Base-by-base conservation (phyloP, 2,113 vertebrate genomes). In the Cynopterus brachyotis region DNA sequence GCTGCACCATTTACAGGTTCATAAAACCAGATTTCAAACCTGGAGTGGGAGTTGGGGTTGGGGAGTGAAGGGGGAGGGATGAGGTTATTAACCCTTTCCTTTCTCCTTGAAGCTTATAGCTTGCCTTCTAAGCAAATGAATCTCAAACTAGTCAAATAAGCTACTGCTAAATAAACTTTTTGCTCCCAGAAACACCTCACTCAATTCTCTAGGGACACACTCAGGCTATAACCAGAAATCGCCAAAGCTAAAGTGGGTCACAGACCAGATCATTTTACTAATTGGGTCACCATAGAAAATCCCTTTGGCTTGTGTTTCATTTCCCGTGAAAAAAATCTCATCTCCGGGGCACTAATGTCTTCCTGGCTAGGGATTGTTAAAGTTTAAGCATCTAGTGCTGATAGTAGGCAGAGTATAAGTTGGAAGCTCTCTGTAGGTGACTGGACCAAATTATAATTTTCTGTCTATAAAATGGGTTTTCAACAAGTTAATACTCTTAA, bases 261-360 rank as follows among this genome's bases (percentile, higher is more conserved):
- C 12, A 91, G 82, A 76, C 60, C 82, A 82, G 59, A 70, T 66
- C 47, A 50, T 86, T 78, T 64, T 70, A 13, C 22, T 86, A 89
- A 85, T 3, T 79, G 87, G 40, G 35, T 16, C 78, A 89, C 37
- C 78, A 69, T 2, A 37, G 40, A 59, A 79, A 94, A 82, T 70
- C 15, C 22, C 72, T 93, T 64, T 9, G 13, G 35, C 79, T 67
- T 59, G 40, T 70, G 81, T 73, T 62, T 85, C 70, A 66, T 94
- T 85, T 92, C 66, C 70, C 81, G 91, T 90, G 78, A 57, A 83
- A 67, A 89, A 79, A 76, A 84, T 3, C 53, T 89, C 64, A 28
- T 81, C 26, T 11, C 3, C 26, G 0, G 0, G 26, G 70, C 30
- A 69, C 5, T 19, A 26, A 22, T 20, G 2, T 89, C 86, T 89